phyloP scores from a whole-genome alignment of 2,888 invertebrate species.

The Luffia ferchaultella region DNA sequence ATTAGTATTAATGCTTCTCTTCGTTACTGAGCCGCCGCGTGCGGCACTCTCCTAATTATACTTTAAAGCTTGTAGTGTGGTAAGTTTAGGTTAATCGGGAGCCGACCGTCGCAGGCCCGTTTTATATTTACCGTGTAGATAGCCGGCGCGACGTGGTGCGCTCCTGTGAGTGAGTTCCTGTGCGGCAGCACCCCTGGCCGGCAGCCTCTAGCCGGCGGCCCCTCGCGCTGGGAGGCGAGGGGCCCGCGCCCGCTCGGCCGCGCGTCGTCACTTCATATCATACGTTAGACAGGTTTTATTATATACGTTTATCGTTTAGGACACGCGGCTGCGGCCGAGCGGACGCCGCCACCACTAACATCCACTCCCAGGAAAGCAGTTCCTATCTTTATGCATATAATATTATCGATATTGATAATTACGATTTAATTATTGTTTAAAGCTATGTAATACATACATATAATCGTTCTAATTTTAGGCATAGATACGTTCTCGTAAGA shows the following conservation, averaged over 20 bases:
- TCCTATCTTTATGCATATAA: conserved; percentile 70
- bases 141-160: conserved; percentile 15
- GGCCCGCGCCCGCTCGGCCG: conserved; percentile 42
- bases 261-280: conserved; percentile 52
- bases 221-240: conserved; percentile 61
- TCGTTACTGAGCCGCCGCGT: conserved; percentile 54
- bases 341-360: conserved; percentile 48
- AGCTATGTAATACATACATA: conserved; percentile 69
- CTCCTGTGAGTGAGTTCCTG: conserved; percentile 21
- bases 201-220: conserved; percentile 34
- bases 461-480: conserved; percentile 68
- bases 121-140: conserved; percentile 19
- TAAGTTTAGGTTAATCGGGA: conserved; percentile 57
- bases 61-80: conserved; percentile 60
- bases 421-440: conserved; percentile 69
- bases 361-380: conserved; percentile 68
- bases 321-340: conserved; percentile 46
- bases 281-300: conserved; percentile 66
- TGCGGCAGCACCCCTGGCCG: conserved; percentile 28
- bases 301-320: conserved; percentile 62
- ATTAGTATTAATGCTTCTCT: conserved; percentile 66
- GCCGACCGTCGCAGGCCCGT: conserved; percentile 37
- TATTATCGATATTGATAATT: conserved; percentile 69
- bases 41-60: conserved; percentile 60
- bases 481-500: conserved; percentile 68